Base-by-base conservation (phyloP, 1,140 invertebrate species). In the Dysdera silvatica region DNA sequence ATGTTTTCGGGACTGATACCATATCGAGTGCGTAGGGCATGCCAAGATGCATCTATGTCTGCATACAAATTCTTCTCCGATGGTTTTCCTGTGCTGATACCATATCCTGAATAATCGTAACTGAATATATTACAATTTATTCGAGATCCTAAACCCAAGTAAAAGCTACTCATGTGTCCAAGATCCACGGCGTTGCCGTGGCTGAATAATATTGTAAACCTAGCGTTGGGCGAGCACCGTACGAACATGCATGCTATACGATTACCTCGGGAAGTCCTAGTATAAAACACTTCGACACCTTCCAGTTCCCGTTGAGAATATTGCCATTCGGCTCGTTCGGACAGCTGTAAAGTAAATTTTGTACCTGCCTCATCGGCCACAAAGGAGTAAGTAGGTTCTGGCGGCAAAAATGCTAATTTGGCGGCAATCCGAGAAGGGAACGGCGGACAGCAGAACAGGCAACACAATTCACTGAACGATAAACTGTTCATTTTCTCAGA, bases 61-160 rank as follows among this genome's bases (percentile, higher is more conserved):
- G 95, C 91, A 76, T 99, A 99, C 23, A 99, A 79, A 80, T 99
- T 99, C 75, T 98, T 98, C 76, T 99, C 97, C 2, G 93, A 96
- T 0, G 97, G 93, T 76, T 95, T 96, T 10, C 97, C 96, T 55
- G 84, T 87, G 74, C 89, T 92, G 29, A 90, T 87, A 29, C 90
- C 91, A 78, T 95, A 95, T n/a, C 97, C 96, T 53, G 93, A 97
- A 79, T 99, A 99, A 79, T 99, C 97, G 79, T 98, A 99, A 75
- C 93, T 95, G 79, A 94, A 95, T 79, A 99, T 96, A 78, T 99
- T 99, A 80, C 95, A 99, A 77, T 97, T 96, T 70, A 99, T 93
- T 71, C 94, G 83, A 67, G 91, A 89, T 31, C 95, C 96, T 68
- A 99, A 83, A 20, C 94, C 95, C 73, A 97, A 84, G 76, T 98